Evolutionary conservation across 2,113 vertebrate genomes (phyloP).

Genomic region (Clarias batrachus): DNA sequence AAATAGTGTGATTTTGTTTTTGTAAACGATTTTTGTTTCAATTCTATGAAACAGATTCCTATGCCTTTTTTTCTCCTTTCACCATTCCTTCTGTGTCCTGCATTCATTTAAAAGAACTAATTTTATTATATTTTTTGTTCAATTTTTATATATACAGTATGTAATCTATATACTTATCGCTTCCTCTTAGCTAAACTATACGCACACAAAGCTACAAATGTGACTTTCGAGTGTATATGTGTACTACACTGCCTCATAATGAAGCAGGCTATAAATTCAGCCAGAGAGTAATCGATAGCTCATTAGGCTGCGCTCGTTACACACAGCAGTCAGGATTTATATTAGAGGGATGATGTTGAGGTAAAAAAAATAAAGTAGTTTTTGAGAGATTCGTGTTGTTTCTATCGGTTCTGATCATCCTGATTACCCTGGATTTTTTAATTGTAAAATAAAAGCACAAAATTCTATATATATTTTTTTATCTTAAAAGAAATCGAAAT

Average conservation of each 20-base stretch:
- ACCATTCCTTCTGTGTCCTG: background rate
- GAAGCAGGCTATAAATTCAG: background rate
- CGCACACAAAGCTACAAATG: background rate
- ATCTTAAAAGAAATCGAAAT: conserved; percentile 7
- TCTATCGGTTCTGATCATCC: background rate
- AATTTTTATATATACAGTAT: too few relatives aligned
- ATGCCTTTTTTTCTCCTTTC: background rate
- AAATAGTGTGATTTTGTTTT: background rate
- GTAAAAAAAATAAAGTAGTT: background rate
- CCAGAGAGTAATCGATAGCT: background rate
- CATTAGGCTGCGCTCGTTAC: conserved; percentile 5
- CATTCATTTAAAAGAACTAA: background rate
- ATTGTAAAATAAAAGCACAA: background rate
- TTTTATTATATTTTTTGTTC: too few relatives aligned
- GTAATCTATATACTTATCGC: background rate
- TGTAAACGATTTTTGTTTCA: background rate
- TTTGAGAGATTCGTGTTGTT: background rate
- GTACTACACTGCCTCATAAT: background rate
- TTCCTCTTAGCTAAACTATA: background rate
- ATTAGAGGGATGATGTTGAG: background rate
- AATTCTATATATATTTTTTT: background rate
- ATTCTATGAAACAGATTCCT: background rate
- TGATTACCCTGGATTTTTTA: background rate
- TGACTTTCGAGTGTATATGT: background rate
- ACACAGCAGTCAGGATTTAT: conserved; percentile 10